Base-by-base conservation (phyloP, 64 coral and sea anemone genomes). In the Stylophora pistillata region DNA sequence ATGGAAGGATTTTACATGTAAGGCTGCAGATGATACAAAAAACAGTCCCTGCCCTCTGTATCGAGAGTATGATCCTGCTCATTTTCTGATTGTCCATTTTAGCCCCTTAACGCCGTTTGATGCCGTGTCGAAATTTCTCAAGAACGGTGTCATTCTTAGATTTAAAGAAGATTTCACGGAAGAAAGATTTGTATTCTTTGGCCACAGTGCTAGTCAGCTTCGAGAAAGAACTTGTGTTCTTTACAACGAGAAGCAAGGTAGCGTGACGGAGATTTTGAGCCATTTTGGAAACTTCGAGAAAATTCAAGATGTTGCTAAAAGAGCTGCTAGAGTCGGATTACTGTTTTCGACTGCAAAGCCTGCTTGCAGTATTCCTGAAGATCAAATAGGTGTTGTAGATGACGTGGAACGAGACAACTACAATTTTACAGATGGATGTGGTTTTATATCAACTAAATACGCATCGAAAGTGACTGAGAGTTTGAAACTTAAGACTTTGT, bases 391-490 rank as follows among this genome's bases (percentile, higher is more conserved):
- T 70, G 74, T 63, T 53, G 70, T 90, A 23, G 87, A 86, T 27
- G 90, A 88, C 26, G 61, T 93, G 13, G 73, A 94, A 55, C 31
- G 80, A 32, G 68, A 94, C 71, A 83, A 72, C n/a, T 94, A 90
- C 82, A 93, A 88, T 85, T 97, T 97, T 74, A 97, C 95, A 9
- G 95, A 97, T 73, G 95, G 95, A 1, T 97, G 95, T 97, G 95
- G 95, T 80, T 77, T 78, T 59, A 87, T 97, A 29, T 90, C 93
- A 27, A 85, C 73, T 58, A 56, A 71, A 52, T 86, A 81, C 33
- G 93, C 93, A 5, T 30, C 74, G 34, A 26, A 69, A 60, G 76
- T 93, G 0, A 86, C 56, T 16, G 23, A 82, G 14, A 13, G 18
- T 1, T 89, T 93, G 13, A 59, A 65, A 11, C 73, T 90, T 18